These are phyloP conservation scores for Eueides isabella DNA, from an alignment of 1,140 invertebrate species.

Conservation along the genomic window DNA sequence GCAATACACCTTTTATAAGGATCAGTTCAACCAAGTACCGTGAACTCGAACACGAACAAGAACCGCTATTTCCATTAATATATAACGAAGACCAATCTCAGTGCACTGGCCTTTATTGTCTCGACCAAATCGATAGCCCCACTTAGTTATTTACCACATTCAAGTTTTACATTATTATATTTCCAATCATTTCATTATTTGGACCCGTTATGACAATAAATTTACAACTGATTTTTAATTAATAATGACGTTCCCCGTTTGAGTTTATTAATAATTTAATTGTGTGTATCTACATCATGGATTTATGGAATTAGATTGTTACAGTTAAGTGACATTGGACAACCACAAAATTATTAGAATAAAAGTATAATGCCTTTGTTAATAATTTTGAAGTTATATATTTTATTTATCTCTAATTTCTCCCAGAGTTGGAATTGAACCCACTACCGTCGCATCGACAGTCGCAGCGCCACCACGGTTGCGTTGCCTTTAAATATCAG, in stretches of 20 bases:
- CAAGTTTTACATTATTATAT: slow-evolving; percentile 30
- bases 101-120: slow-evolving; percentile 61
- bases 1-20: slow-evolving; percentile 31
- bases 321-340: too few species aligned
- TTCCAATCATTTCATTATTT: not conserved
- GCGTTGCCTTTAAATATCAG: too few species aligned
- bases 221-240: slow-evolving; percentile 44
- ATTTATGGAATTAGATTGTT: not conserved
- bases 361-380: too few species aligned
- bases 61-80: slow-evolving; percentile 61
- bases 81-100: slow-evolving; percentile 60
- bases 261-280: not conserved
- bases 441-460: too few species aligned
- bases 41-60: slow-evolving; percentile 38
- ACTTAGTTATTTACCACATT: slow-evolving; percentile 32
- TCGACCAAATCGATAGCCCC: slow-evolving; percentile 56
- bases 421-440: too few species aligned
- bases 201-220: slow-evolving; percentile 74
- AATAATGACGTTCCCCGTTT: not conserved
- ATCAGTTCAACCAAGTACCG: slow-evolving; percentile 35
- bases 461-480: too few species aligned
- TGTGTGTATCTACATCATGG: not conserved
- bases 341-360: not conserved
- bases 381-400: too few species aligned
- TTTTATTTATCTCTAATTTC: too few species aligned